These are phyloP conservation scores for Anastatus disparis DNA, from an alignment of 1,140 invertebrate species.

Conservation along the genomic window DNA sequence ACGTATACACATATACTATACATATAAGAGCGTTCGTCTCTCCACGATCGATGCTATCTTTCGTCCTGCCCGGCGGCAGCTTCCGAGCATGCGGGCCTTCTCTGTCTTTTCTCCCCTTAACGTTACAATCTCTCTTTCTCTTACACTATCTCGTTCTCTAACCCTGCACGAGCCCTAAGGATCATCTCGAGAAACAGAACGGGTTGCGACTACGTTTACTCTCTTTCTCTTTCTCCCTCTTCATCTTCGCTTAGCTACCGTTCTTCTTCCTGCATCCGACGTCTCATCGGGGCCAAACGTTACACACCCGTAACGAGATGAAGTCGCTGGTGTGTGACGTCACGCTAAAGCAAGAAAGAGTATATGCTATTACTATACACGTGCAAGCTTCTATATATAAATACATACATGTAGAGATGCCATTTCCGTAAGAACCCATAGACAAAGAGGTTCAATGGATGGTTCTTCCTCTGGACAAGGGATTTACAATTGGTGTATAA, in stretches of 20 bases:
- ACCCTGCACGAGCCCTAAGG: conserved; percentile 18
- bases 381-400: neutral
- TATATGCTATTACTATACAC: conserved; percentile 57
- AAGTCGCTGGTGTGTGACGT: conserved; percentile 66
- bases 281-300: conserved; percentile 57
- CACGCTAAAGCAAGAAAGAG: conserved; percentile 56
- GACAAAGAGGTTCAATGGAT: neutral
- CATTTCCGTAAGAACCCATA: neutral
- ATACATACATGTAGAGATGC: conserved; percentile 9
- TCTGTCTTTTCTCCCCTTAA: neutral
- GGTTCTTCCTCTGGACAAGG: neutral
- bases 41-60: conserved; percentile 40
- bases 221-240: neutral
- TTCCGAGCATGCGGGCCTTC: conserved; percentile 26
- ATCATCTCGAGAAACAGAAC: conserved; percentile 31
- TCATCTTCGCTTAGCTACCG: conserved; percentile 35
- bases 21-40: too few relatives aligned
- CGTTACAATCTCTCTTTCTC: neutral
- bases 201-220: conserved; percentile 14
- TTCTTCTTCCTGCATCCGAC: conserved; percentile 61
- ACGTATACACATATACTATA: conserved; percentile 1
- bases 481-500: too few relatives aligned
- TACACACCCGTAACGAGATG: conserved; percentile 64
- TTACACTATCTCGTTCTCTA: neutral
- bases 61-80: conserved; percentile 34